A percentile compares a stretch with the other conserved stretches of the same genome.
These are phyloP conservation scores for Antedon mediterranea DNA, from an alignment of 53 echinoderm and acorn worm species.

Conservation along the genomic window DNA sequence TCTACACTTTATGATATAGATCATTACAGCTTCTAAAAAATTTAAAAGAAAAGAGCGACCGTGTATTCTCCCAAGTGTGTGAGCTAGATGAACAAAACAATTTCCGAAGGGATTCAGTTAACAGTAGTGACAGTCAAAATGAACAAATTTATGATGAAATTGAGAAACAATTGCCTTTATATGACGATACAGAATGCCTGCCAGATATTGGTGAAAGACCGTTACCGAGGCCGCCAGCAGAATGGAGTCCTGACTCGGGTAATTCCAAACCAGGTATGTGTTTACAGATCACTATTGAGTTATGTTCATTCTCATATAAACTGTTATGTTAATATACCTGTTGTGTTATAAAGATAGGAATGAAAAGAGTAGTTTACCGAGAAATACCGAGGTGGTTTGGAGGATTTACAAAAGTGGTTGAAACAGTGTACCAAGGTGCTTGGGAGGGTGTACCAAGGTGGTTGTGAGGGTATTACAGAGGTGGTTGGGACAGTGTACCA, in stretches of 20 bases:
- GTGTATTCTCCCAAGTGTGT: constrained; percentile 17
- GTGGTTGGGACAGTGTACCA: too few species aligned
- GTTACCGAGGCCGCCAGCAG: not conserved
- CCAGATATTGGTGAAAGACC: not conserved
- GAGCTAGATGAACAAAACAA: constrained; percentile 17
- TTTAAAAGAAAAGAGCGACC: constrained; percentile 25
- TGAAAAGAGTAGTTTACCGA: too few species aligned
- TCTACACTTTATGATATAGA: too few species aligned
- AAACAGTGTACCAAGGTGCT: too few species aligned
- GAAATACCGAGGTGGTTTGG: too few species aligned
- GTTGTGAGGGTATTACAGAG: too few species aligned
- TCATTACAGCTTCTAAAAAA: constrained; percentile 50
- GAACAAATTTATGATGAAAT: constrained; percentile 58
- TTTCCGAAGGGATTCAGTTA: constrained; percentile 12
- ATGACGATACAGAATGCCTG: not conserved
- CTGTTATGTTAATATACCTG: too few species aligned
- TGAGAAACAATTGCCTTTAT: constrained; percentile 30
- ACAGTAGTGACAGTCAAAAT: constrained; percentile 10
- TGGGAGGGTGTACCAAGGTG: too few species aligned
- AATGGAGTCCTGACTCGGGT: not conserved
- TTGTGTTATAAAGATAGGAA: too few species aligned
- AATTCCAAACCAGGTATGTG: not conserved
- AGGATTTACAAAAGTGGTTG: too few species aligned
- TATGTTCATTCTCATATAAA: too few species aligned
- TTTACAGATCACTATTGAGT: too few species aligned